These are phyloP conservation scores for Anastrepha ludens DNA, from an alignment of 1,140 invertebrate genomes.

Conservation along the genomic window DNA sequence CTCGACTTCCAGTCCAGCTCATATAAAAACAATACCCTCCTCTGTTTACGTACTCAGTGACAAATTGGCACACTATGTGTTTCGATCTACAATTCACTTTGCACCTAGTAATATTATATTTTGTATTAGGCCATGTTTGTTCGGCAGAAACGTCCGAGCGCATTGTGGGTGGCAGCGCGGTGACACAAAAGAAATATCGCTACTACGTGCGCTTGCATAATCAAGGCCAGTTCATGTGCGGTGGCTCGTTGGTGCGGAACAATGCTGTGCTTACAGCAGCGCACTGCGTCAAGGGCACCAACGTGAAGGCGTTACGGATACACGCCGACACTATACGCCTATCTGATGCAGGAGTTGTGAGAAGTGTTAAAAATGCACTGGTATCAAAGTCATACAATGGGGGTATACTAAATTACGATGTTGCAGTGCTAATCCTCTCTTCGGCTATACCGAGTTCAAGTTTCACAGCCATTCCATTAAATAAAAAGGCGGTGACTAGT, in stretches of 20 bases:
- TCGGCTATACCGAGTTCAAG: conserved; percentile 62
- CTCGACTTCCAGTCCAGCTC: not conserved
- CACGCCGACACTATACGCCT: conserved; percentile 63
- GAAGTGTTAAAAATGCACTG: conserved; percentile 62
- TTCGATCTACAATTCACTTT: conserved; percentile 15
- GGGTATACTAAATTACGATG: conserved; percentile 64
- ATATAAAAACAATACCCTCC: not conserved
- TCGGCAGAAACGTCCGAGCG: not conserved
- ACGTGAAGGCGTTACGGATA: conserved; percentile 60
- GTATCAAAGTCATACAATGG: conserved; percentile 65
- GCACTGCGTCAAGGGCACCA: conserved; percentile 66
- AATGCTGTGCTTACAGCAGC: conserved; percentile 67
- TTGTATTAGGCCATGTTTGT: conserved; percentile 22
- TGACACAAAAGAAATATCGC: conserved; percentile 53
- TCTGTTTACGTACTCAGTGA: not conserved
- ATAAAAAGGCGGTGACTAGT: conserved; percentile 56
- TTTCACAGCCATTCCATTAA: conserved; percentile 62
- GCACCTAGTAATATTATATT: conserved; percentile 20
- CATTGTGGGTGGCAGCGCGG: conserved; percentile 32
- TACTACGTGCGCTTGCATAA: conserved; percentile 66
- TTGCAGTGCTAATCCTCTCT: conserved; percentile 65
- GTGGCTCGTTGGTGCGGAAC: conserved; percentile 63
- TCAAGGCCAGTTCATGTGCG: conserved; percentile 64
- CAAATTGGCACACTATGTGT: conserved; percentile 33
- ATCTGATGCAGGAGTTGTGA: conserved; percentile 61